These are phyloP conservation scores for Cremastobaeus sp. DNA, from an alignment of 2,888 invertebrate genomes.

Conservation along the genomic window DNA sequence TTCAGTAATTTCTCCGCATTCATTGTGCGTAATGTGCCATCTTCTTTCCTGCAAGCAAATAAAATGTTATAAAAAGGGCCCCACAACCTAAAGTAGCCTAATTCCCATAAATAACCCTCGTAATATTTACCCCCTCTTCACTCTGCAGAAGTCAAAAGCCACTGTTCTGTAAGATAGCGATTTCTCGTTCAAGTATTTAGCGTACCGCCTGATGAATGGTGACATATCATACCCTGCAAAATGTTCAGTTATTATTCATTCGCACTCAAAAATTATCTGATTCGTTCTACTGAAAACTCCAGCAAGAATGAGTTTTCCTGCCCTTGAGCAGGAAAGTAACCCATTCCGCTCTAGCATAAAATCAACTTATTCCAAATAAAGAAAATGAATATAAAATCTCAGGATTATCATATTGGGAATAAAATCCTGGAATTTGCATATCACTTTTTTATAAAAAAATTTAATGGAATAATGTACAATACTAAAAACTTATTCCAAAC, in stretches of 20 bases:
- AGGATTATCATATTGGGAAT: too few species aligned
- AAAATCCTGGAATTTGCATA: too few species aligned
- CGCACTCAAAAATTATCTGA: background rate
- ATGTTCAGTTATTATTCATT: background rate
- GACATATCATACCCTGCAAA: constrained; percentile 98
- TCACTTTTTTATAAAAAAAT: too few species aligned
- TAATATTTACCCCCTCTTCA: constrained; percentile 93
- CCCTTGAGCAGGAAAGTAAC: too few species aligned
- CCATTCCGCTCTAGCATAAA: too few species aligned
- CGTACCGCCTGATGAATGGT: constrained; percentile 98
- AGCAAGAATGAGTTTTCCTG: background rate
- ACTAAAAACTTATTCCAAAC: too few species aligned
- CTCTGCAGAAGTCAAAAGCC: constrained; percentile 99
- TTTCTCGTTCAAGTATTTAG: constrained; percentile 99
- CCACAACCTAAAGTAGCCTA: background rate
- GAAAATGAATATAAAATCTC: too few species aligned
- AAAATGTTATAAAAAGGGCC: constrained; percentile 5
- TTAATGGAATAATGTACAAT: too few species aligned
- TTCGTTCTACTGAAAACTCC: constrained; percentile 10
- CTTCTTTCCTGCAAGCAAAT: constrained; percentile 88
- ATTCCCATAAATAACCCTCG: background rate
- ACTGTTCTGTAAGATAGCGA: constrained; percentile 98
- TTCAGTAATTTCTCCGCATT: constrained; percentile 97
- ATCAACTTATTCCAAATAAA: too few species aligned
- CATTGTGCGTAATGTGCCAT: constrained; percentile 98